phyloP scores from a whole-genome alignment of 2,113 vertebrate species.

The Phyllostomus discolor region DNA sequence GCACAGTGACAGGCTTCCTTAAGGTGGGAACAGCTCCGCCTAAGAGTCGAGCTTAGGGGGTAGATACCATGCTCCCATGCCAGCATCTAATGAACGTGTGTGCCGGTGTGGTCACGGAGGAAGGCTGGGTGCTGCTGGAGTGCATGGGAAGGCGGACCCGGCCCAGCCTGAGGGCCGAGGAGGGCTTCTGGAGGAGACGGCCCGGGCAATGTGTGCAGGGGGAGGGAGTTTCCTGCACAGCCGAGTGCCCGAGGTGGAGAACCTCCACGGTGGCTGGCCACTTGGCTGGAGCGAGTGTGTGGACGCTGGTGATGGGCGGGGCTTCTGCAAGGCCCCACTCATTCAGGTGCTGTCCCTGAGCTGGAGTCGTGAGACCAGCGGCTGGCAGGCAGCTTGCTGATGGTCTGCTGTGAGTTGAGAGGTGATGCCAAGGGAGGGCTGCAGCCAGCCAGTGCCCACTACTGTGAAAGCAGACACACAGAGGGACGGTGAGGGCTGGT shows the following conservation, averaged over 20 bases:
- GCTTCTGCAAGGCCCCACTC: not conserved
- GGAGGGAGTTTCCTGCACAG: not conserved
- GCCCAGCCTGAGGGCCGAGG: too few species aligned
- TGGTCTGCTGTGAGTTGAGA: not conserved
- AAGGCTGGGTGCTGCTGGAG: not conserved
- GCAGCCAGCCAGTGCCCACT: not conserved
- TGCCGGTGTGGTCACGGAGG: too few species aligned
- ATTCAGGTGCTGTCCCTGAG: not conserved
- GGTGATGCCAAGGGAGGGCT: not conserved
- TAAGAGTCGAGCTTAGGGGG: not conserved
- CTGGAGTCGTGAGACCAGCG: accelerated
- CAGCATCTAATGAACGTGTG: accelerated
- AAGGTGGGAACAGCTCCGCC: not conserved
- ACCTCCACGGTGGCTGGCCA: not conserved
- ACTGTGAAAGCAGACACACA: accelerated
- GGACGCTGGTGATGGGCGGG: too few species aligned
- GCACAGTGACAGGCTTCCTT: not conserved
- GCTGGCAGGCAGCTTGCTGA: not conserved
- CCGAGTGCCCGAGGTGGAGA: not conserved
- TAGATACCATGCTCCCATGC: accelerated
- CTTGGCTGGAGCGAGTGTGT: not conserved
- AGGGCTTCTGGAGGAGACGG: not conserved
- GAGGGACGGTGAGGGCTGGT: not conserved
- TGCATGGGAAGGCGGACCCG: not conserved
- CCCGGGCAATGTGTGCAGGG: not conserved